Conservation (phyloP, 2,113 vertebrate genomes). For the Rhea americana region DNA sequence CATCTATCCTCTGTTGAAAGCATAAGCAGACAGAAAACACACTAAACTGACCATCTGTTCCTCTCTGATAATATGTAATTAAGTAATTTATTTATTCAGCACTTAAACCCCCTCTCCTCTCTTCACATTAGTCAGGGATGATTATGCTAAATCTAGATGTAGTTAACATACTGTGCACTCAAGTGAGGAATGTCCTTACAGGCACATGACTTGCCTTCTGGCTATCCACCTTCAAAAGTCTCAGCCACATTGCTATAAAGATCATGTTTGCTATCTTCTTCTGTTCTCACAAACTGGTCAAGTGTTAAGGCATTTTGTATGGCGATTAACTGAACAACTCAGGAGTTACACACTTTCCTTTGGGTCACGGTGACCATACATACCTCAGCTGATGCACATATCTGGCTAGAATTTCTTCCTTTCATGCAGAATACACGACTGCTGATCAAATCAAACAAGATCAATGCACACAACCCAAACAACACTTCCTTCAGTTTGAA, state of each 20-base stretch:
- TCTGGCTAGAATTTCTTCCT: neutral
- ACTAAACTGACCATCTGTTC: conserved; percentile 74
- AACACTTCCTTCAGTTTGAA: neutral
- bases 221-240: neutral
- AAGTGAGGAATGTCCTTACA: conserved; percentile 36
- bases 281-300: neutral
- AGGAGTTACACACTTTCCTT: neutral
- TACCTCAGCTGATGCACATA: neutral
- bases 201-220: conserved; percentile 52
- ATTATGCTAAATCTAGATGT: conserved; percentile 68
- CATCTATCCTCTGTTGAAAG: conserved; percentile 37
- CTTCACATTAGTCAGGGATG: conserved; percentile 69
- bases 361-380: neutral
- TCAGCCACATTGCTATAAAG: accelerated
- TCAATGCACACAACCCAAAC: accelerated
- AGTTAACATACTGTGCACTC: conserved; percentile 61
- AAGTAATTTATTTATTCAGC: conserved; percentile 76
- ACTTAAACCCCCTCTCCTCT: conserved; percentile 58
- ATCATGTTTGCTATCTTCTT: neutral
- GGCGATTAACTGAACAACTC: neutral
- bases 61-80: conserved; percentile 71
- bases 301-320: neutral
- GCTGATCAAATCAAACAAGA: neutral
- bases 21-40: conserved; percentile 47
- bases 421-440: neutral